phyloP scores from a whole-genome alignment of 2,888 invertebrate species.

The Ophion ellenae region DNA sequence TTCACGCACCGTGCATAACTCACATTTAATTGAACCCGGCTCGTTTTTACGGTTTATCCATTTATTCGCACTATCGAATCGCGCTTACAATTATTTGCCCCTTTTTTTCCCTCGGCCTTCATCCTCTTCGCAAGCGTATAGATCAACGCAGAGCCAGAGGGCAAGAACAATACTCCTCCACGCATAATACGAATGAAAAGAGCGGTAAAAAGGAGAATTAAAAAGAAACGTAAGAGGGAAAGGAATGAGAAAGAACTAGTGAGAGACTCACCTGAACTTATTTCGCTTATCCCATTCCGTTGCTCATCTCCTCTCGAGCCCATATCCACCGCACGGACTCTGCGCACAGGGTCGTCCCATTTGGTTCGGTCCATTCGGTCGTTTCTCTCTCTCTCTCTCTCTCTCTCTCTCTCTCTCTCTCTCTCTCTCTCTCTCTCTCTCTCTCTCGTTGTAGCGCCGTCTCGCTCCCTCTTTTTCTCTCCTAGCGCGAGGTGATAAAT shows the following conservation, averaged over 20 bases:
- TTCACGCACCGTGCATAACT: slow-evolving; percentile 3
- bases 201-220: slow-evolving; percentile 35
- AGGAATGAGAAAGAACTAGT: slow-evolving; percentile 57
- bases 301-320: slow-evolving; percentile 60
- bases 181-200: slow-evolving; percentile 43
- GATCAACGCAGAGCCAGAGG: slow-evolving; percentile 49
- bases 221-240: slow-evolving; percentile 44
- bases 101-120: not conserved
- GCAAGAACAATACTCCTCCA: slow-evolving; percentile 47
- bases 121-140: slow-evolving; percentile 41
- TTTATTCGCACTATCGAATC: slow-evolving; percentile 3
- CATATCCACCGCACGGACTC: slow-evolving; percentile 42
- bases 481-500: slow-evolving; percentile 82
- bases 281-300: slow-evolving; percentile 73
- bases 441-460: not conserved
- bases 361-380: slow-evolving; percentile 55
- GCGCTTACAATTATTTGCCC: not conserved
- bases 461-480: slow-evolving; percentile 20
- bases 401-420: not conserved
- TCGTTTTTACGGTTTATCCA: slow-evolving; percentile 22
- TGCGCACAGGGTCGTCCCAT: slow-evolving; percentile 49
- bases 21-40: slow-evolving; percentile 30
- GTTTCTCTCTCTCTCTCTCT: slow-evolving; percentile 28
- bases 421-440: slow-evolving; percentile 15
- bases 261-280: slow-evolving; percentile 73